Evolutionary conservation across 2,888 invertebrate species (phyloP).

Genomic region (Chorisops tibialis): DNA sequence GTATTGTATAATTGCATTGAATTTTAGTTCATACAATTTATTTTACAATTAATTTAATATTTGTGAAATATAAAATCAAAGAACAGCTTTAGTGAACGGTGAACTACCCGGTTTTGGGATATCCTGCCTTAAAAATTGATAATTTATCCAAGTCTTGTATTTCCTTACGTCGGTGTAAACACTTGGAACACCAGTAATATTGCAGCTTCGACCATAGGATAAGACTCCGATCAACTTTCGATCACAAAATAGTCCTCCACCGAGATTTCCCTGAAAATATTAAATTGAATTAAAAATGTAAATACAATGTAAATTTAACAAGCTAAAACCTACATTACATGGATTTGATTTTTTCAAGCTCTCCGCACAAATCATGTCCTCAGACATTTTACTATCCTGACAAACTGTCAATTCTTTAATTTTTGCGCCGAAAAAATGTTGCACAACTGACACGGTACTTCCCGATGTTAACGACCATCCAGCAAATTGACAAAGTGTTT

Average conservation of each 20-base stretch:
- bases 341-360: constrained; percentile 8
- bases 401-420: constrained; percentile 11
- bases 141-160: constrained; percentile 10
- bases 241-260: constrained; percentile 15
- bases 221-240: constrained; percentile 7
- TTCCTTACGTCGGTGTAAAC: constrained; percentile 15
- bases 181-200: not conserved
- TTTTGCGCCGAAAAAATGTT: constrained; percentile 13
- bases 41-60: too few species aligned
- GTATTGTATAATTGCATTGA: too few species aligned
- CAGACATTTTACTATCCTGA: not conserved
- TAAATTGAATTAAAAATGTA: not conserved
- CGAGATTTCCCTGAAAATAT: constrained; percentile 3
- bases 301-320: not conserved
- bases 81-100: too few species aligned
- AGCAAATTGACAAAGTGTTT: constrained; percentile 15
- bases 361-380: constrained; percentile 17
- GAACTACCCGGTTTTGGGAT: constrained; percentile 1
- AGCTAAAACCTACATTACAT: constrained; percentile 4
- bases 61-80: too few species aligned
- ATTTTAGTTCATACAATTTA: too few species aligned
- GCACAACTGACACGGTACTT: not conserved
- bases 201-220: constrained; percentile 8
- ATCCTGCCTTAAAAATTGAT: constrained; percentile 16
- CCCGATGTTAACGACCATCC: constrained; percentile 10